phyloP scores from a whole-genome alignment of 2,888 invertebrate species.

The Theretra japonica region DNA sequence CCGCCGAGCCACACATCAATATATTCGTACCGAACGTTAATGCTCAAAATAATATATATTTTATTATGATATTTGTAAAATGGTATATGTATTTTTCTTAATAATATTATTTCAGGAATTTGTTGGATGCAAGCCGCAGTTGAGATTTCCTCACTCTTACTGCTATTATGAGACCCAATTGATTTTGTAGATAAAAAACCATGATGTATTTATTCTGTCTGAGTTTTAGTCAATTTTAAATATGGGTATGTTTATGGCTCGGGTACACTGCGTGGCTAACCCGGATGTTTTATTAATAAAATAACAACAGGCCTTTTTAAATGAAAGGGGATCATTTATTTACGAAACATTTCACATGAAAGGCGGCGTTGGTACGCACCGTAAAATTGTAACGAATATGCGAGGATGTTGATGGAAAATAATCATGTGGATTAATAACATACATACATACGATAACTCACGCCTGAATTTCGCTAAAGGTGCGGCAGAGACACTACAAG shows the following conservation, averaged over 20 bases:
- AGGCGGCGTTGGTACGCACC: not conserved
- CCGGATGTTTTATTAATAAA: not conserved
- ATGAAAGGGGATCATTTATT: not conserved
- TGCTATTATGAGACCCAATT: too few species aligned
- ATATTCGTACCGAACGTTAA: not conserved
- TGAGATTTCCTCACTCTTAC: too few species aligned
- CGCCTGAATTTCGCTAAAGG: not conserved
- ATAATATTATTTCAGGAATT: not conserved
- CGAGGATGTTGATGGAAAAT: not conserved
- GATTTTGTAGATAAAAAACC: too few species aligned
- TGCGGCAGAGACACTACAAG: not conserved
- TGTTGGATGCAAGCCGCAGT: too few species aligned
- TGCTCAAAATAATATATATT: not conserved
- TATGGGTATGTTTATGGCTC: not conserved
- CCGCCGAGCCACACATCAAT: constrained; percentile 9
- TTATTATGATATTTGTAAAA: not conserved
- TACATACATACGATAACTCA: not conserved
- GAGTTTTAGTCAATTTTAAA: too few species aligned
- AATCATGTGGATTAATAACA: not conserved
- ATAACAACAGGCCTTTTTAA: too few species aligned
- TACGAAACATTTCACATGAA: not conserved
- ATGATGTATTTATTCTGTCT: too few species aligned
- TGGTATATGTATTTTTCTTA: not conserved
- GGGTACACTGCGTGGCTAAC: not conserved
- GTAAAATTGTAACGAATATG: not conserved